Conservation (phyloP, 2,797 vertebrate genomes). For the Eulemur mongoz region DNA sequence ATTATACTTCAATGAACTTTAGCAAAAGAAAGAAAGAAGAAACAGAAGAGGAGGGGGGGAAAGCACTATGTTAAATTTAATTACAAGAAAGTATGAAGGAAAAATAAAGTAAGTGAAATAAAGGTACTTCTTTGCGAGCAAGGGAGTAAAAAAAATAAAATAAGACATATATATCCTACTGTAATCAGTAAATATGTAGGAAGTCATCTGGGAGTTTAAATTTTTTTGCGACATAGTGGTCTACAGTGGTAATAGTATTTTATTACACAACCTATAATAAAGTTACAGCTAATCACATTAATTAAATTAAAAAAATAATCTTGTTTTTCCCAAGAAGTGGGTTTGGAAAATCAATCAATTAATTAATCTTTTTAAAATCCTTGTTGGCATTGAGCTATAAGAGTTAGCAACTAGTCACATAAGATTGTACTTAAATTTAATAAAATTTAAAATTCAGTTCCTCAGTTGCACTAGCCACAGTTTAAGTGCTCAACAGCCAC, state of each 20-base stretch:
- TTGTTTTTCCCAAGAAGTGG: not conserved
- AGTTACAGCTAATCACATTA: not conserved
- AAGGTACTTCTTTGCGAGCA: not conserved
- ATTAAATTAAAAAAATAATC: not conserved
- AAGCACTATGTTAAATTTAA: not conserved
- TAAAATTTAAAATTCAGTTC: conserved; percentile 14
- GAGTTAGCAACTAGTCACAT: not conserved
- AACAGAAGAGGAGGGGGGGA: not conserved
- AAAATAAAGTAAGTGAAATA: conserved; percentile 30
- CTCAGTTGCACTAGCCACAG: not conserved
- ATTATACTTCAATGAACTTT: not conserved
- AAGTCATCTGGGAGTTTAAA: not conserved
- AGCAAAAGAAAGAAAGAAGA: not conserved
- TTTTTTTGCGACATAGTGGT: not conserved
- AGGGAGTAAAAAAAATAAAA: conserved; percentile 22
- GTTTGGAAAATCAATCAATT: not conserved
- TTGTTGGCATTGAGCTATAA: not conserved
- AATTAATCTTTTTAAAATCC: not conserved
- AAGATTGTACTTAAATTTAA: not conserved
- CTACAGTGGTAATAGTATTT: not conserved
- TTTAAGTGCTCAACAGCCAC: not conserved
- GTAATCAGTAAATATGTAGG: not conserved
- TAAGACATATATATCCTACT: not conserved
- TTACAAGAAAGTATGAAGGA: not conserved
- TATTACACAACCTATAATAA: not conserved